phyloP scores from a whole-genome alignment of 2,113 vertebrate genomes.

The Bubo scandiacus region DNA sequence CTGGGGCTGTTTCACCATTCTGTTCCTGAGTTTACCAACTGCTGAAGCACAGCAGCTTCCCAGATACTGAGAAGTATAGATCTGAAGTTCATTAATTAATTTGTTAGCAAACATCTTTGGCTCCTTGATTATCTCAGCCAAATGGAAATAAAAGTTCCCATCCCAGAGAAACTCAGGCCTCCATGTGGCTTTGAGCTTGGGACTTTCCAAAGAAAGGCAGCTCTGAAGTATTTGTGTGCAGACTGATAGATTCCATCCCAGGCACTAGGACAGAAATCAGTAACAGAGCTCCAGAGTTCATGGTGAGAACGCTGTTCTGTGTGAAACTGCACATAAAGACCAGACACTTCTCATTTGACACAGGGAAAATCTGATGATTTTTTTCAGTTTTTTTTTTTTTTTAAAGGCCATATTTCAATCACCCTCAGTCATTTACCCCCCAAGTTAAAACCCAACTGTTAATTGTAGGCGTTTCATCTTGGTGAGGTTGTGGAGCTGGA shows the following conservation, averaged over 20 bases:
- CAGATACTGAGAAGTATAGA: not conserved
- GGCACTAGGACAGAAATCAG: not conserved
- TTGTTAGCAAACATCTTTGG: not conserved
- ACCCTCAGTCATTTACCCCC: too few species aligned
- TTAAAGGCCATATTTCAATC: too few species aligned
- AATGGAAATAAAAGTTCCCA: not conserved
- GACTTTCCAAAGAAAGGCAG: not conserved
- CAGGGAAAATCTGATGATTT: not conserved
- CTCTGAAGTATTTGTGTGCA: not conserved
- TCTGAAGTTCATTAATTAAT: not conserved
- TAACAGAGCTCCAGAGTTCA: not conserved
- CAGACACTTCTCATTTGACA: not conserved
- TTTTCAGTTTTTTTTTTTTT: too few species aligned
- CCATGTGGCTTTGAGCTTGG: not conserved
- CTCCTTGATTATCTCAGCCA: not conserved
- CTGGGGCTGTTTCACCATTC: not conserved
- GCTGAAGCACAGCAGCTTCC: not conserved
- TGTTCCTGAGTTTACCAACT: not conserved
- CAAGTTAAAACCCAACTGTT: too few species aligned
- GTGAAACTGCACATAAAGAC: not conserved
- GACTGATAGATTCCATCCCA: not conserved
- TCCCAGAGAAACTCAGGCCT: not conserved
- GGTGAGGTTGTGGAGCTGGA: too few species aligned
- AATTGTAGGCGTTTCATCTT: too few species aligned
- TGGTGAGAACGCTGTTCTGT: too few species aligned